Conservation (phyloP, 1,140 invertebrate species). For the Cydia amplana region DNA sequence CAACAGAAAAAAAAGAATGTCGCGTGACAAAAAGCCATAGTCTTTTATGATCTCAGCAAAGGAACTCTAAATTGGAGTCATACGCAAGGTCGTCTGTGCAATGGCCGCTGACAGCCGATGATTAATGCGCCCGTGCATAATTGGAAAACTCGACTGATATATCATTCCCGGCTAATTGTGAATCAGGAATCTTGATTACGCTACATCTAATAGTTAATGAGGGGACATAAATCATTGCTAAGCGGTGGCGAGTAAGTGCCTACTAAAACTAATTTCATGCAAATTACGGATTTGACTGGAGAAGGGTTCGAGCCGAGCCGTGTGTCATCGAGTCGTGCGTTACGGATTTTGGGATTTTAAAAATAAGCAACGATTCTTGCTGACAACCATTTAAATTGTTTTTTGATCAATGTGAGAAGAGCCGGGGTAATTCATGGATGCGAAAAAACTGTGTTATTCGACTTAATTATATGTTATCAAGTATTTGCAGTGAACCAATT, state of each 20-base stretch:
- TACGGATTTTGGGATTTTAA: background rate
- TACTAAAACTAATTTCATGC: slow-evolving; percentile 10
- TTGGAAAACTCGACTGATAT: slow-evolving; percentile 43
- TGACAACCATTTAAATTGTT: background rate
- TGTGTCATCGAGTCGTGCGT: background rate
- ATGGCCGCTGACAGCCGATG: slow-evolving; percentile 45
- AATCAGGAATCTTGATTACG: slow-evolving; percentile 22
- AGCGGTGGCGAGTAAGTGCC: background rate
- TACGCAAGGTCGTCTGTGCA: slow-evolving; percentile 22
- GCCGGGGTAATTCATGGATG: no score
- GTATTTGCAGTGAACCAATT: no score
- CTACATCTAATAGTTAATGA: slow-evolving; percentile 23
- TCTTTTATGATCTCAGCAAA: background rate
- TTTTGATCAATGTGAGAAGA: background rate
- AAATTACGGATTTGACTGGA: background rate
- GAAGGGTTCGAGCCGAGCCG: background rate
- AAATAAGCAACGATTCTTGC: background rate
- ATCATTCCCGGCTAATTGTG: slow-evolving; percentile 27
- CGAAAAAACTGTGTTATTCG: no score
- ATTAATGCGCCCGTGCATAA: slow-evolving; percentile 51
- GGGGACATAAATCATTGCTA: background rate
- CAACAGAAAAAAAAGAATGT: background rate
- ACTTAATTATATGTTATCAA: no score
- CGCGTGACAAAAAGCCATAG: background rate
- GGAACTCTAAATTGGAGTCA: slow-evolving; percentile 13